Evolutionary conservation across 2,888 invertebrate genomes (phyloP).

Genomic region (Tetrapedia diversipes): DNA sequence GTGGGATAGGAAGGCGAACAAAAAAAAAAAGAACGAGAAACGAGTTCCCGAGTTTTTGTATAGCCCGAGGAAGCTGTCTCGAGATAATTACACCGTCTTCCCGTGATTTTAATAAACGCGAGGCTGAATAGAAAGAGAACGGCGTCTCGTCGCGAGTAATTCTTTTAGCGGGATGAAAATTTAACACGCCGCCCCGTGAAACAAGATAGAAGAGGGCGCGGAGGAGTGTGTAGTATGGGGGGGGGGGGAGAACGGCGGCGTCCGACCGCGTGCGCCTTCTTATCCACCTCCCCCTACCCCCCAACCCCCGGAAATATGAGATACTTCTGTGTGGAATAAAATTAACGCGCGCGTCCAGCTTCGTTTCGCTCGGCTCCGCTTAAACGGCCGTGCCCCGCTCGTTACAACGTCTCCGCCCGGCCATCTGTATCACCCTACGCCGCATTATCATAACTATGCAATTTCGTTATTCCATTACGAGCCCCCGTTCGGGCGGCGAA

Average conservation of each 20-base stretch:
- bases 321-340: constrained; percentile 43
- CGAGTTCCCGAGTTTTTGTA: background rate
- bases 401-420: constrained; percentile 10
- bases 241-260: too few relatives aligned
- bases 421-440: constrained; percentile 27
- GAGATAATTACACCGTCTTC: constrained; percentile 58
- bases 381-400: constrained; percentile 28
- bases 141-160: constrained; percentile 46
- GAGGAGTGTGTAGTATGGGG: too few relatives aligned
- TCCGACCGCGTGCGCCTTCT: background rate
- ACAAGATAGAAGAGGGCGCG: constrained; percentile 17
- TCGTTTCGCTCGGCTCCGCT: constrained; percentile 31
- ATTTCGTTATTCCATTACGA: constrained; percentile 58
- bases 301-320: constrained; percentile 32
- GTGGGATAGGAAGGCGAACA: background rate
- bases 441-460: constrained; percentile 41
- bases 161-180: constrained; percentile 56
- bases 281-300: constrained; percentile 8
- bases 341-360: constrained; percentile 38
- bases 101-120: constrained; percentile 58
- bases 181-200: constrained; percentile 33
- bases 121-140: constrained; percentile 44
- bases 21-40: background rate
- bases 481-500: background rate
- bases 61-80: constrained; percentile 41